These are phyloP conservation scores for Phyllotis vaccarum DNA, from an alignment of 2,797 vertebrate genomes.

Conservation along the genomic window DNA sequence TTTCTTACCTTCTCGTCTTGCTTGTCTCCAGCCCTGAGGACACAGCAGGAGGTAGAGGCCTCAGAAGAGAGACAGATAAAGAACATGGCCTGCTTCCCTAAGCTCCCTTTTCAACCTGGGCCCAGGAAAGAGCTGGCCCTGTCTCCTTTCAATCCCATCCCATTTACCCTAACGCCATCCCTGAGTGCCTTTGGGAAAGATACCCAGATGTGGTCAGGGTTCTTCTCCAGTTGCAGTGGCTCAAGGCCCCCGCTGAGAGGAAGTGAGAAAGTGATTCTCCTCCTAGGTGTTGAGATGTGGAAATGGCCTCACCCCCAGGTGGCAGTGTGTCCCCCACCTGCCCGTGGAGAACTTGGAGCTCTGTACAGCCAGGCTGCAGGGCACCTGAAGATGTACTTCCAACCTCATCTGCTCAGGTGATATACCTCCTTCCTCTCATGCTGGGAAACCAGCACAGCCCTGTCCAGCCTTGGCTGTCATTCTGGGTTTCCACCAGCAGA, in stretches of 20 bases:
- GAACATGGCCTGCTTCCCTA: not conserved
- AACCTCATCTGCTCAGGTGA: not conserved
- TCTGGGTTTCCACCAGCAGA: not conserved
- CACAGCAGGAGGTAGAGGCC: not conserved
- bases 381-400: accelerated
- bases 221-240: not conserved
- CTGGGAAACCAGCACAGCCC: not conserved
- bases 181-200: not conserved
- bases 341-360: not conserved
- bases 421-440: not conserved
- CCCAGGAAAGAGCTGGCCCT: not conserved
- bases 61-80: accelerated
- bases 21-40: not conserved
- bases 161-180: not conserved
- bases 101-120: not conserved
- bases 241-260: not conserved
- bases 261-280: not conserved
- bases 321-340: not conserved
- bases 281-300: not conserved
- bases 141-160: not conserved
- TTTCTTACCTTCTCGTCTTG: not conserved
- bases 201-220: not conserved
- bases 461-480: not conserved
- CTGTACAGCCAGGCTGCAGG: not conserved
- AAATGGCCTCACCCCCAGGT: not conserved